Evolutionary conservation across 1,140 invertebrate species (phyloP), one percentile per base, ranked within the genome.

Genomic region (Andrena cerasifolii): DNA sequence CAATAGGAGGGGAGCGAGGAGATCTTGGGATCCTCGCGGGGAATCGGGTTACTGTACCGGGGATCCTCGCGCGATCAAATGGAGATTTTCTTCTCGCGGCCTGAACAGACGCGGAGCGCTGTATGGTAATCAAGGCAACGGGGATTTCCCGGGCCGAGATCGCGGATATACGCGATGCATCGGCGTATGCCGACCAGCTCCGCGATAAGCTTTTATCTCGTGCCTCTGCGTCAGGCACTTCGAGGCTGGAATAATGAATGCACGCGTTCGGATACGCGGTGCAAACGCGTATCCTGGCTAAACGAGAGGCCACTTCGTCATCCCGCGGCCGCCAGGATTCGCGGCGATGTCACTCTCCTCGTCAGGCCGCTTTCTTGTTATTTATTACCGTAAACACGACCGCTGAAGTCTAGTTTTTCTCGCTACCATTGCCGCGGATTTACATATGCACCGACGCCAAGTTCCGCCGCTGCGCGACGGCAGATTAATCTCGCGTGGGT

Each of bases 1-100:
- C 18, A 12, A 12, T 1, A 36, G 31, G 21, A n/a, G 16, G 26
- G 26, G 36, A 16, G 4, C 36, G 36, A 45, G 24, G 31, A 8
- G 59, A 51, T 18, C 21, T 43, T 10, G 18, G 21, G 54, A 70
- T 49, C 36, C 63, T 61, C 43, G 65, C n/a, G 40, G 71, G 59
- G 65, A 84, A 83, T 73, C 76, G 33, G 82, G 80, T 84, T 79
- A 84, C 63, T 67, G 72, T 75, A 79, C 66, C 82, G 80, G 10
- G 0, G 65, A 66, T 80, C 51, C 12, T 16, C 8, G 3, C 63
- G 45, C 51, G 76, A 83, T 79, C 77, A 21, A 67, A 81, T 68
- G 81, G 80, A 83, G 75, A 79, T 61, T 51, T 79, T 82, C 58
- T 51, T 63, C 26, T 8, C 51, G n/a, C n/a, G n/a, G n/a, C n/a